Base-by-base conservation (phyloP, 2,888 invertebrate genomes). In the Amorpha juglandis region DNA sequence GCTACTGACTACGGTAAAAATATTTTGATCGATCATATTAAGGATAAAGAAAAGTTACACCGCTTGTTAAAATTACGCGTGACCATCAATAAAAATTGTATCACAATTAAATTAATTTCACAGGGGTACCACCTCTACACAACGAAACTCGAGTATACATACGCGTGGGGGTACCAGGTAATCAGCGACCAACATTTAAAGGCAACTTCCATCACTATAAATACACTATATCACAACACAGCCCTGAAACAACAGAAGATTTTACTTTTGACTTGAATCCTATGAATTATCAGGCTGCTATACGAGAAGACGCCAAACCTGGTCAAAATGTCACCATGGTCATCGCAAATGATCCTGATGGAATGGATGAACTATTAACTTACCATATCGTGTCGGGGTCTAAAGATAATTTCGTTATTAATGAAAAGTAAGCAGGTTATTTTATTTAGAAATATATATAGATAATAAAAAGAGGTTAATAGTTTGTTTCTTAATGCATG, bases 161-260 rank as follows among this genome's bases (percentile, higher is more conserved):
- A 16, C 93, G 96, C n/a, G 97, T 97, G 0, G 97, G 97, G 0
- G 96, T 96, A 4, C 96, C 96, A 0, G 97, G 97, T 0, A 97
- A 97, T 77, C 96, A 97, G 75, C 91, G 96, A n/a, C 97, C 96
- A 0, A 95, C 96, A n/a, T 97, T 96, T 76, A 95, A 95, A 74
- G 96, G 96, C 0, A 96, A 96, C 75, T 96, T 95, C 73, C 95
- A 95, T 64, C 94, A 94, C 70, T 92, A 94, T 67, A 93, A 94
- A 27, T 91, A 92, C 42, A 87, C 88, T 0, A 75, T 87, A 9
- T 84, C 85, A 7, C 86, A 90, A 70, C 78, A 82, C 45, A 84
- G 76, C 50, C 79, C 84, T 21, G 87, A 91, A 51, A 82, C 83
- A 7, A 86, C 83, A 51, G 87, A 91, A 70, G 89, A 91, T 66